Conservation (phyloP, 2,888 invertebrate genomes). For the Hedychridium roseum region DNA sequence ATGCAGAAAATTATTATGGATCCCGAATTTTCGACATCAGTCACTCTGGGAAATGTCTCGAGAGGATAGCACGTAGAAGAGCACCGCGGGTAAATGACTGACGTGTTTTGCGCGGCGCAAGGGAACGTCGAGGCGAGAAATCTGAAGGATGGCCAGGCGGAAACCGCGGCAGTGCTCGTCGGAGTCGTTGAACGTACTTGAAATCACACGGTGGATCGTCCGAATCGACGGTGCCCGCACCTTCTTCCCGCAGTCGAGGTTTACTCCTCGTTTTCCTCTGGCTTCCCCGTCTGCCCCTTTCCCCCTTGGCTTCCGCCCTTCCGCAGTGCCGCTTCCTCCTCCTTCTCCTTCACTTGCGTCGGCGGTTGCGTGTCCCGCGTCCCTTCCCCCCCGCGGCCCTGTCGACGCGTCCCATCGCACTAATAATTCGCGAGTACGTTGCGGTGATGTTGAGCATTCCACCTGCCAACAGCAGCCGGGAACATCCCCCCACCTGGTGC, state of each 20-base stretch:
- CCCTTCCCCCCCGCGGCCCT: not conserved
- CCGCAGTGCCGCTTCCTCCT: constrained; percentile 15
- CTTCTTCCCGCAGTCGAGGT: too few species aligned
- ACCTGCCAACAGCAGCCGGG: constrained; percentile 57
- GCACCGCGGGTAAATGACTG: too few species aligned
- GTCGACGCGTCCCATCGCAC: constrained; percentile 43
- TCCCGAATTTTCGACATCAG: not conserved
- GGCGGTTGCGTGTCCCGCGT: not conserved
- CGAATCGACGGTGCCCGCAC: constrained; percentile 30
- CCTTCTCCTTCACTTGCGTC: constrained; percentile 23
- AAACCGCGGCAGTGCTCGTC: not conserved
- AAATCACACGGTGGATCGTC: constrained; percentile 37
- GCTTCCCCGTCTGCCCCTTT: not conserved
- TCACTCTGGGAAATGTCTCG: too few species aligned
- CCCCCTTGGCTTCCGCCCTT: not conserved
- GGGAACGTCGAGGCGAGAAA: constrained; percentile 19
- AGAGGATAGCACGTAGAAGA: too few species aligned
- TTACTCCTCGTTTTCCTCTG: not conserved
- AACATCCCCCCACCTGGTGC: constrained; percentile 50
- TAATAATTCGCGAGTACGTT: constrained; percentile 55
- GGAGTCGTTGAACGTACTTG: constrained; percentile 38
- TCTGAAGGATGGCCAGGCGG: constrained; percentile 9
- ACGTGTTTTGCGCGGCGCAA: not conserved
- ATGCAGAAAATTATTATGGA: not conserved
- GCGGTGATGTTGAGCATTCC: constrained; percentile 56